Evolutionary conservation across 37 sponge, comb jelly and placozoan species (phyloP), one percentile per base, ranked within the genome.

Genomic region (Diacarnus erythraeanus): DNA sequence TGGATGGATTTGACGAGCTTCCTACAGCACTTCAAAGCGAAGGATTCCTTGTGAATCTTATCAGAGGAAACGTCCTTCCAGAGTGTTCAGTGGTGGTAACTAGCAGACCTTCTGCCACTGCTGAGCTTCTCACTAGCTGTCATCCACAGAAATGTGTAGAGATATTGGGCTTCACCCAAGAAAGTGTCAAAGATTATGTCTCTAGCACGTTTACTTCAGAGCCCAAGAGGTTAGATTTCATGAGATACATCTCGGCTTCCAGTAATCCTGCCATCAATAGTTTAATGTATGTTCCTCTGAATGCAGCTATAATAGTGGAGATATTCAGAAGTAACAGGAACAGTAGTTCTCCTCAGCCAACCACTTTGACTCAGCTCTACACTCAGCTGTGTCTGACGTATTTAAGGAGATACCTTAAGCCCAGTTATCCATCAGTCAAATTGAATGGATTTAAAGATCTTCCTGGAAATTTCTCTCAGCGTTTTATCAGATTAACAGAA

Each of bases 1-100:
- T 83, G 20, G 83, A 83, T 66, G 83, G 76, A 25, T 83, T 83
- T 74, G 83, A 75, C 66, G 83, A 75, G 56, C 76, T 83, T 75
- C 83, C 83, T 26, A n/a, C 39, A 22, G 1, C n/a, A 77, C 65
- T 65, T 30, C 39, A 36, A 33, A 61, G 25, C 2, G 17, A n/a
- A 22, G 44, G 70, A 2, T 15, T 80, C 9, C 23, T 67, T 10
- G n/a, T 12, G 1, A 30, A 60, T 3, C 54, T 80, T 2, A 56
- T 80, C 0, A 0, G 2, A 12, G 80, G 80, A 34, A 26, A 29
- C 12, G 20, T 31, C 26, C 69, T 80, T 29, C 71, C 80, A 33
- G 37, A 44, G 22, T 67, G 64, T 3, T 42, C 56, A 3, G 59
- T 80, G 18, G 38, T 80, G 17, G 71, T 80, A 3, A 71, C 71